These are phyloP conservation scores for Drosophila guanche DNA, from an alignment of 1,140 invertebrate genomes.

Conservation along the genomic window DNA sequence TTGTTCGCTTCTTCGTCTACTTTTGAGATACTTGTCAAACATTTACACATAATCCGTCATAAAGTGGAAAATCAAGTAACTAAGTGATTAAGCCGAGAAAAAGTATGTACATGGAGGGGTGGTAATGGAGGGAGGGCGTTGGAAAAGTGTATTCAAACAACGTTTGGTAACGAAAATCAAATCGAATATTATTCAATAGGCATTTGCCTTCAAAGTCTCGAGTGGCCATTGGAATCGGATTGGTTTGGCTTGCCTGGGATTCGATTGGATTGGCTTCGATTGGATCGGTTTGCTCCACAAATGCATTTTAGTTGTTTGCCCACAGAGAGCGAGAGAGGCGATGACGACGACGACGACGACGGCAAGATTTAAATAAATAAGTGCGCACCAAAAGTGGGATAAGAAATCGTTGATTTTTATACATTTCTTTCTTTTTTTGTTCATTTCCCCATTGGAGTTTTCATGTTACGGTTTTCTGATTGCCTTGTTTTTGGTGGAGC, in stretches of 20 bases:
- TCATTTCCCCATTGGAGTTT: constrained; percentile 26
- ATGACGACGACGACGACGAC: constrained; percentile 34
- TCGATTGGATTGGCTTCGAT: constrained; percentile 27
- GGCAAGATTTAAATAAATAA: constrained; percentile 76
- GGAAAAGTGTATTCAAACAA: constrained; percentile 23
- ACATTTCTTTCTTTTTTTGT: constrained; percentile 21
- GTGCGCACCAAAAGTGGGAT: constrained; percentile 62
- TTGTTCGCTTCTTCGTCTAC: constrained; percentile 26
- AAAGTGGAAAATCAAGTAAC: constrained; percentile 79
- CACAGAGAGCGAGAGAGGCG: constrained; percentile 20
- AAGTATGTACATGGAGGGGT: constrained; percentile 6
- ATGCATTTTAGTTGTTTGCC: constrained; percentile 71
- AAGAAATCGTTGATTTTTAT: constrained; percentile 55
- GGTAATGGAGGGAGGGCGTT: not conserved
- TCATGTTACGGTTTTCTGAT: constrained; percentile 40
- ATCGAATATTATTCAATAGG: constrained; percentile 76
- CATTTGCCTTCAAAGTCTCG: constrained; percentile 51
- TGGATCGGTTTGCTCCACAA: constrained; percentile 44
- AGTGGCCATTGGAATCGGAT: constrained; percentile 44
- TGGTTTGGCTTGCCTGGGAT: constrained; percentile 45
- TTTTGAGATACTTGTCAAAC: constrained; percentile 41
- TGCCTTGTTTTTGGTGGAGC: constrained; percentile 34
- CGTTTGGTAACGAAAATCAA: constrained; percentile 62
- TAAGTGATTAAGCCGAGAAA: constrained; percentile 67
- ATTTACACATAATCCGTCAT: constrained; percentile 75